Conservation (phyloP, 2,113 vertebrate genomes). For the Lucifuga dentata region DNA sequence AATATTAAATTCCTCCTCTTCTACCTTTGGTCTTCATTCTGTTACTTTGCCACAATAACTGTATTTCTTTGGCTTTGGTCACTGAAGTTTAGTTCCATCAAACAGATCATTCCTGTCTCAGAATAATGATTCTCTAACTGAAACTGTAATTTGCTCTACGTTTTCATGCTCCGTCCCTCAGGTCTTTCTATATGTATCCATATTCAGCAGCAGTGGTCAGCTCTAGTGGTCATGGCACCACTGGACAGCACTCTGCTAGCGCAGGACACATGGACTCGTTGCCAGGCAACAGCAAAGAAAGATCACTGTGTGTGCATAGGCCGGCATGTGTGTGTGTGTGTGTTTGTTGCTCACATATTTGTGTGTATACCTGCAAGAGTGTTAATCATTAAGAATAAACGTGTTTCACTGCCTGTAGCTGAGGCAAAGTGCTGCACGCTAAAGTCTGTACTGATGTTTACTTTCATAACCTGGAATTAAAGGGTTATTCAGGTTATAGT, state of each 20-base stretch:
- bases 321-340: conserved; percentile 14
- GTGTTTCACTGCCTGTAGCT: conserved; percentile 59
- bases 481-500: conserved; percentile 5
- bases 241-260: conserved; percentile 79
- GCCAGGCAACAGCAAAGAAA: conserved; percentile 86
- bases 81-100: not conserved
- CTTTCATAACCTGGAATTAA: not conserved
- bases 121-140: conserved; percentile 11
- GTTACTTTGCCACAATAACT: conserved; percentile 16
- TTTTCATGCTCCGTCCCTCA: conserved; percentile 11
- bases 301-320: conserved; percentile 69
- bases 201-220: conserved; percentile 78
- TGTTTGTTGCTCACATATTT: not conserved
- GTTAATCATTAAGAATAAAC: conserved; percentile 80
- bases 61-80: not conserved
- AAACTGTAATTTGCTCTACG: conserved; percentile 14
- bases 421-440: conserved; percentile 60
- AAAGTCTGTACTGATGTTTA: conserved; percentile 40
- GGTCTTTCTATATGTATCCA: not conserved
- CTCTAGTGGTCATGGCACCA: conserved; percentile 79
- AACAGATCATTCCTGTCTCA: conserved; percentile 13
- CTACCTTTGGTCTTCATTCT: not conserved
- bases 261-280: conserved; percentile 83
- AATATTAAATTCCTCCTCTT: not conserved
- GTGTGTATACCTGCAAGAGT: conserved; percentile 63